Evolutionary conservation across 2,113 vertebrate genomes (phyloP).

Genomic region (Oryzias javanicus): DNA sequence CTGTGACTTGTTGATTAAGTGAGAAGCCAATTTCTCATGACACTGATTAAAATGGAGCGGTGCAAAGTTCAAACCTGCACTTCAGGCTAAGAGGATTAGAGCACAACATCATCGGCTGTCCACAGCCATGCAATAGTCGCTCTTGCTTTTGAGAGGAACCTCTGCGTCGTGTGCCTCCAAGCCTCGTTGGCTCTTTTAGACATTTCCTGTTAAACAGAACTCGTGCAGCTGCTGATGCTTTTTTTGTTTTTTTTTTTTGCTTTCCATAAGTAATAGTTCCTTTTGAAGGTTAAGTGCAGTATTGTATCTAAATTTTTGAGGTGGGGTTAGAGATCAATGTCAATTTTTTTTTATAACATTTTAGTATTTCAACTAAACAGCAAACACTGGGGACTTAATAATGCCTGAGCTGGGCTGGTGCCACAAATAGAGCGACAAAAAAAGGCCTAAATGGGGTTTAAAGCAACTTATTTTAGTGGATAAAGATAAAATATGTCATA

Average conservation of each 20-base stretch:
- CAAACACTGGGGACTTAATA: not conserved
- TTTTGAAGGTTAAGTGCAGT: too few species aligned
- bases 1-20: conserved; percentile 14
- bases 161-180: conserved; percentile 35
- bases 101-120: conserved; percentile 43
- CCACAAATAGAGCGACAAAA: too few species aligned
- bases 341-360: not conserved
- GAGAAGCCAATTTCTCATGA: conserved; percentile 22
- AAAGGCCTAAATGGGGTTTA: too few species aligned
- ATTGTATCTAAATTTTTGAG: too few species aligned
- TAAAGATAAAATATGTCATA: too few species aligned
- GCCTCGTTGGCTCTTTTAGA: conserved; percentile 33
- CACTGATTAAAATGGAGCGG: conserved; percentile 31
- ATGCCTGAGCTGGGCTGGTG: not conserved
- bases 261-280: not conserved
- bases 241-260: not conserved
- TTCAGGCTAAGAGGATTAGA: conserved; percentile 61
- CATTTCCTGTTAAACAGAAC: not conserved
- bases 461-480: too few species aligned
- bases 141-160: conserved; percentile 58
- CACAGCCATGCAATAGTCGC: conserved; percentile 40
- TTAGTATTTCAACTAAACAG: not conserved
- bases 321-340: not conserved
- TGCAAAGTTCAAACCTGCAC: conserved; percentile 49
- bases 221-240: not conserved